Conservation (phyloP, 2,113 vertebrate species). For the Menidia beryllina region DNA sequence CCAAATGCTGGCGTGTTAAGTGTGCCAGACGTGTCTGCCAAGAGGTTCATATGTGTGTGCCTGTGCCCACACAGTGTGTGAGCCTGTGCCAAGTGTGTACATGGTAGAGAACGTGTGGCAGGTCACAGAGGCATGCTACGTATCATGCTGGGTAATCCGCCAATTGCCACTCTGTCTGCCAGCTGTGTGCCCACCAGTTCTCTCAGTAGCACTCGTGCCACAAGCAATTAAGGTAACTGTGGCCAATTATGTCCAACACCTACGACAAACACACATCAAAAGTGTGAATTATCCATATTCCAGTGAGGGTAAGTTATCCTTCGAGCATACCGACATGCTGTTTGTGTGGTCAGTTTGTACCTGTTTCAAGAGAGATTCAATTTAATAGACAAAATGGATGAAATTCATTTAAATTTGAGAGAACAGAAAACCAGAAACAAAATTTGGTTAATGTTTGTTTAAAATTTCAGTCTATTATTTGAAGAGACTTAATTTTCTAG, state of each 20-base stretch:
- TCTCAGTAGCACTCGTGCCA: conserved; percentile 31
- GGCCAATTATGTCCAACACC: conserved; percentile 35
- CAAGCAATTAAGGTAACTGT: conserved; percentile 45
- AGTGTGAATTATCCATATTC: conserved; percentile 20
- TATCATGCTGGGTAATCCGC: conserved; percentile 69
- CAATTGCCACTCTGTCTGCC: conserved; percentile 57
- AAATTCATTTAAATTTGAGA: background rate
- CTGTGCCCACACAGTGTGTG: conserved; percentile 45
- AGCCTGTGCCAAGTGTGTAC: conserved; percentile 61
- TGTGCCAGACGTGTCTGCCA: conserved; percentile 71
- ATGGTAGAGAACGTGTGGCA: conserved; percentile 54
- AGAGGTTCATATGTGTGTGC: conserved; percentile 63
- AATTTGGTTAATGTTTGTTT: background rate
- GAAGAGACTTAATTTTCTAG: no score
- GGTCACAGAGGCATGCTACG: conserved; percentile 58
- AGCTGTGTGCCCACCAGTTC: conserved; percentile 55
- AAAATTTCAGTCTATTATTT: background rate
- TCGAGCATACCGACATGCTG: background rate
- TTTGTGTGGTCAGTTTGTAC: background rate
- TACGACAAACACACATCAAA: conserved; percentile 28
- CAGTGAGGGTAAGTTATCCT: background rate
- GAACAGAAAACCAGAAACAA: background rate
- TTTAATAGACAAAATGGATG: background rate
- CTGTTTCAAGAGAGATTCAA: background rate
- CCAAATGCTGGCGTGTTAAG: conserved; percentile 70